Evolutionary conservation across 2,888 invertebrate species (phyloP).

Genomic region (Alviniconcha strummeri): DNA sequence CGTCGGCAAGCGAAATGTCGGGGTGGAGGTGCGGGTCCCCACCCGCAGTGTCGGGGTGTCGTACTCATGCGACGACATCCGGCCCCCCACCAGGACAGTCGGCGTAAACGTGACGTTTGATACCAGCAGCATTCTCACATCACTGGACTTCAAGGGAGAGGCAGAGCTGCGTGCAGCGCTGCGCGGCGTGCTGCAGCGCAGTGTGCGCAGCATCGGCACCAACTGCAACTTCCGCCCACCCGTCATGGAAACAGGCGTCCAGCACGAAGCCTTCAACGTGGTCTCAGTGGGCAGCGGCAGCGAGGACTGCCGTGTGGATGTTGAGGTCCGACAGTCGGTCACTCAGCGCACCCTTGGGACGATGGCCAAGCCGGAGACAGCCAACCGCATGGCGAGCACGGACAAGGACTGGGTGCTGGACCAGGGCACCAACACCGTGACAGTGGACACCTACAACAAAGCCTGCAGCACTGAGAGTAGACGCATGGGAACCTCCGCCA

Average conservation of each 20-base stretch:
- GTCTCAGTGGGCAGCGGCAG: constrained; percentile 64
- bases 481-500: constrained; percentile 50
- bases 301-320: constrained; percentile 62
- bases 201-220: constrained; percentile 64
- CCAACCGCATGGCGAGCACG: constrained; percentile 53
- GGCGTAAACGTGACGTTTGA: constrained; percentile 66
- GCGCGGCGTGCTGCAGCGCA: constrained; percentile 64
- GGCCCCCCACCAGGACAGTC: constrained; percentile 63
- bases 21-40: constrained; percentile 62
- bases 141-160: constrained; percentile 63
- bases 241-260: constrained; percentile 46
- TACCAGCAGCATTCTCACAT: constrained; percentile 53
- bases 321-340: constrained; percentile 60
- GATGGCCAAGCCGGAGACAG: constrained; percentile 58
- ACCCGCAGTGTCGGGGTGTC: constrained; percentile 71
- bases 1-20: constrained; percentile 64
- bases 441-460: constrained; percentile 50
- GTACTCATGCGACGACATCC: constrained; percentile 66
- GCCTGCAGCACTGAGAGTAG: constrained; percentile 60
- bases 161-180: constrained; percentile 60
- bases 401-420: constrained; percentile 65
- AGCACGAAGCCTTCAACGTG: constrained; percentile 21
- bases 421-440: constrained; percentile 59
- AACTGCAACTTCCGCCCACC: constrained; percentile 59
- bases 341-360: constrained; percentile 60